phyloP scores from a whole-genome alignment of 2,797 vertebrate species.

The Aselliscus stoliczkanus region DNA sequence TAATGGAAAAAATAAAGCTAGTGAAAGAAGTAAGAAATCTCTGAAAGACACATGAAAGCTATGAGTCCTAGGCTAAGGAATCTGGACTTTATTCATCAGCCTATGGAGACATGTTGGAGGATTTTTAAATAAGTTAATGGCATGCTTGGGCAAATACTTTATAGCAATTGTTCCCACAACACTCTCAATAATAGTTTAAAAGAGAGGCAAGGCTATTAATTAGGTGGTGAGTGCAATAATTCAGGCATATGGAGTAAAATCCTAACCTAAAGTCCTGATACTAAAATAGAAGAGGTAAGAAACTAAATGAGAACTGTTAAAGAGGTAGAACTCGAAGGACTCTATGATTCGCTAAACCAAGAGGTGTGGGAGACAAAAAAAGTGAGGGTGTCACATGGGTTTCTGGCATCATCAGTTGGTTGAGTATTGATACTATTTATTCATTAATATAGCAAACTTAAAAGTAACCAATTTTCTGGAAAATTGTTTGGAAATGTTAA shows the following conservation, averaged over 20 bases:
- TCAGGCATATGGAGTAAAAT: not conserved
- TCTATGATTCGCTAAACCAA: not conserved
- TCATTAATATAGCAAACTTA: not conserved
- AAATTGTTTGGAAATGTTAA: not conserved
- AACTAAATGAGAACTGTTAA: not conserved
- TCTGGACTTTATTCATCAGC: not conserved
- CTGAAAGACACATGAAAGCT: not conserved
- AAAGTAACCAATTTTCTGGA: not conserved
- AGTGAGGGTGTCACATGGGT: not conserved
- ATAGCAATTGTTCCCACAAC: not conserved
- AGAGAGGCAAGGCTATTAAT: constrained; percentile 34
- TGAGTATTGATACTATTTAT: not conserved
- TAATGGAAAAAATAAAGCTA: not conserved
- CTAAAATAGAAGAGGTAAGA: not conserved
- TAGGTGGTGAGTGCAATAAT: not conserved
- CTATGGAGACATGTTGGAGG: not conserved
- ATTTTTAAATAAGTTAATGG: not conserved
- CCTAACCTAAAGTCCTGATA: not conserved
- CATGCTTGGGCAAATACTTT: not conserved
- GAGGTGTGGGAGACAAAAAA: not conserved
- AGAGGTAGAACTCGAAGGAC: not conserved
- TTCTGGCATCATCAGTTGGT: not conserved
- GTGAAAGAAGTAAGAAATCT: not conserved
- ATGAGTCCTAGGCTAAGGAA: not conserved
- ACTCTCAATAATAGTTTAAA: not conserved